Evolutionary conservation across 2,797 vertebrate genomes (phyloP).

Genomic region (Prunella strophiata): DNA sequence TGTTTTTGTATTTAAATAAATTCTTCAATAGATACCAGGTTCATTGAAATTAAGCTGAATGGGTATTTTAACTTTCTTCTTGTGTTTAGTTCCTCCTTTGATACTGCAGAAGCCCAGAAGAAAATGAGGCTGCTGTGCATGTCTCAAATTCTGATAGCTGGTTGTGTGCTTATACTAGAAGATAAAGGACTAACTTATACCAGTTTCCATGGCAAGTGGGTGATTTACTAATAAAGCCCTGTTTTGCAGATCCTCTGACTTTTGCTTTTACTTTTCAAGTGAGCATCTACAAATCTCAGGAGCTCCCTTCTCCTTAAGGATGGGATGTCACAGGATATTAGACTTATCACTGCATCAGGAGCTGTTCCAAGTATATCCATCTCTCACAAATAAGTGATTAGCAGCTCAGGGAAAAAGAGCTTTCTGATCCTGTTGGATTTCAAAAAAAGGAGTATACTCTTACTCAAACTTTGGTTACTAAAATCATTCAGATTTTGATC

Average conservation of each 20-base stretch:
- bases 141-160: background rate
- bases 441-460: background rate
- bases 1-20: background rate
- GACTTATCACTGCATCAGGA: background rate
- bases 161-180: background rate
- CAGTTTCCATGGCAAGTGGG: background rate
- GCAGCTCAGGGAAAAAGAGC: background rate
- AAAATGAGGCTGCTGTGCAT: background rate
- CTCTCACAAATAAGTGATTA: background rate
- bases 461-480: background rate
- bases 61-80: background rate
- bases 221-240: background rate
- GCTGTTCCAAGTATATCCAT: background rate
- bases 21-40: background rate
- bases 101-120: background rate
- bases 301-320: background rate
- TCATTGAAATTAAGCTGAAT: background rate
- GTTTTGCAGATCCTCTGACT: background rate
- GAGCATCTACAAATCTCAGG: background rate
- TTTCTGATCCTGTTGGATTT: background rate
- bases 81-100: background rate
- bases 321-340: background rate
- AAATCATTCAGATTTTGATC: conserved; percentile 1
- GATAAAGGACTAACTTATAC: background rate
- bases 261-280: background rate